Conservation (phyloP, 2,113 vertebrate genomes). For the Rhinopomastus cyanomelas region DNA sequence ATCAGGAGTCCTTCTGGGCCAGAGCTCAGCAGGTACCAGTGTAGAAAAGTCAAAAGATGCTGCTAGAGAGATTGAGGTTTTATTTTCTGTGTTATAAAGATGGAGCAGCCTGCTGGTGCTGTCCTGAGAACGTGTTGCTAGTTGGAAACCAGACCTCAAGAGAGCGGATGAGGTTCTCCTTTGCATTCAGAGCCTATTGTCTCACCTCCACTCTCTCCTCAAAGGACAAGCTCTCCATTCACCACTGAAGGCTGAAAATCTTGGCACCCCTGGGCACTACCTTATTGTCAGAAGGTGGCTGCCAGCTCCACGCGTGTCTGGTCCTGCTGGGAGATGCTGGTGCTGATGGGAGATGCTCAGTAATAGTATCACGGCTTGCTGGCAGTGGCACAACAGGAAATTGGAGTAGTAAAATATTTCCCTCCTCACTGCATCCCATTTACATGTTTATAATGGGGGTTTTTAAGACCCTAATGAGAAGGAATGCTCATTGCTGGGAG, state of each 20-base stretch:
- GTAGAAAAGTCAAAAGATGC: not conserved
- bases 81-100: not conserved
- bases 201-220: not conserved
- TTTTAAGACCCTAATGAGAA: conserved; percentile 78
- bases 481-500: conserved; percentile 73
- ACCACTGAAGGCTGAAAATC: not conserved
- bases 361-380: conserved; percentile 35
- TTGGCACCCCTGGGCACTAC: too few relatives aligned
- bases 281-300: not conserved
- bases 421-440: conserved; percentile 76
- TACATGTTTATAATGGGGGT: conserved; percentile 77
- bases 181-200: not conserved
- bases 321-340: not conserved
- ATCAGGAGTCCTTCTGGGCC: not conserved
- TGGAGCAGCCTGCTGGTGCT: not conserved
- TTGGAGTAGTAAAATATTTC: conserved; percentile 77
- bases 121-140: fast-evolving
- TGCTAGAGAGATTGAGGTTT: not conserved
- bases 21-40: not conserved
- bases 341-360: conserved; percentile 48
- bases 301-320: not conserved
- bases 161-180: not conserved
- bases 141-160: not conserved
- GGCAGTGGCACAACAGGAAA: conserved; percentile 75
- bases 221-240: not conserved